These are phyloP conservation scores for Arctia plantaginis DNA, from an alignment of 2,888 invertebrate genomes.

Conservation along the genomic window DNA sequence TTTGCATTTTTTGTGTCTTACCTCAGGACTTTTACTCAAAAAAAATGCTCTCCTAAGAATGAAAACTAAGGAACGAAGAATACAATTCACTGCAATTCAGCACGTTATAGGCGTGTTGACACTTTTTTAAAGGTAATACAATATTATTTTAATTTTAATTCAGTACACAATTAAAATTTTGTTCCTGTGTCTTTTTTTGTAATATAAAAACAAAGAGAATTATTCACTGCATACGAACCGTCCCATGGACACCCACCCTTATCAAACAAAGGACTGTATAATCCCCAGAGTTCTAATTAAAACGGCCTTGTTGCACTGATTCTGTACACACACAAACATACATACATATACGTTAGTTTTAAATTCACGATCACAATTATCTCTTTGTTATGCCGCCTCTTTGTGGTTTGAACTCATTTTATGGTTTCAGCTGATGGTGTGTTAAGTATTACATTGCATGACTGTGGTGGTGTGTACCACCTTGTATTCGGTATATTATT, in stretches of 20 bases:
- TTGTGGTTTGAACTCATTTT: constrained; percentile 28
- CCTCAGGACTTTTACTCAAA: too few relatives aligned
- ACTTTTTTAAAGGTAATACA: too few relatives aligned
- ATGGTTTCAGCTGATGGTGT: constrained; percentile 9
- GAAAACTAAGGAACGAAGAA: too few relatives aligned
- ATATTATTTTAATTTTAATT: too few relatives aligned
- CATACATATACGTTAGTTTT: constrained; percentile 27
- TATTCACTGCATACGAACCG: constrained; percentile 1
- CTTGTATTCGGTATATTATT: background rate
- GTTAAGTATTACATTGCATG: background rate
- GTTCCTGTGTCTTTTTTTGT: too few relatives aligned
- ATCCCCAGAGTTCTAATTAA: constrained; percentile 54
- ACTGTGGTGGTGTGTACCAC: background rate
- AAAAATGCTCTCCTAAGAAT: too few relatives aligned
- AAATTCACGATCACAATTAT: constrained; percentile 40
- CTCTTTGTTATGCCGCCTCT: constrained; percentile 49
- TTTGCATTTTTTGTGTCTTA: too few relatives aligned
- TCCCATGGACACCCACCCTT: background rate
- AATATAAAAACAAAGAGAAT: too few relatives aligned
- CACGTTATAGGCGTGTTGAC: too few relatives aligned
- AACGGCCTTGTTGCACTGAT: constrained; percentile 51
- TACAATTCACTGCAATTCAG: too few relatives aligned
- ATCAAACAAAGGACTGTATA: constrained; percentile 44
- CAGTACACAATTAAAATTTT: too few relatives aligned
- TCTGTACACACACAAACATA: constrained; percentile 36